Conservation (phyloP, 1,140 invertebrate genomes). For the Luehdorfia chinensis region DNA sequence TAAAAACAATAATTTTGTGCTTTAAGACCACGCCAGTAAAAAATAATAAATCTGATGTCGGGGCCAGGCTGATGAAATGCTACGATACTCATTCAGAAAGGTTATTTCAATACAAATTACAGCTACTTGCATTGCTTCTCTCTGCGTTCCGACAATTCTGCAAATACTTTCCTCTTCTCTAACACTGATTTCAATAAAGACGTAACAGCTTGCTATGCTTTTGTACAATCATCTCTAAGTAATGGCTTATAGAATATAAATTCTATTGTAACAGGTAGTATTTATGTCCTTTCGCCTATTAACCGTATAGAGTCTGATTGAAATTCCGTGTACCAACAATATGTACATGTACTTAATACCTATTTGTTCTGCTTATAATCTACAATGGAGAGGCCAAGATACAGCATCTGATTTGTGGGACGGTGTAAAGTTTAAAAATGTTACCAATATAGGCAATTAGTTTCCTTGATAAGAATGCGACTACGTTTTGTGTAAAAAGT, state of each 20-base stretch:
- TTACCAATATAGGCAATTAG: slow-evolving; percentile 52
- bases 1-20: slow-evolving; percentile 76
- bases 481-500: slow-evolving; percentile 18
- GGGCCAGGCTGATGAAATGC: slow-evolving; percentile 63
- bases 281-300: slow-evolving; percentile 25
- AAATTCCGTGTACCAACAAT: slow-evolving; percentile 73
- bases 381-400: slow-evolving; percentile 43
- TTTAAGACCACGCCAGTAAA: slow-evolving; percentile 62
- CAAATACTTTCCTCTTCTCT: slow-evolving; percentile 67
- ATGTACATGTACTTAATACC: slow-evolving; percentile 58
- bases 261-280: slow-evolving; percentile 14
- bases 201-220: slow-evolving; percentile 8
- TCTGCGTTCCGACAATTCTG: slow-evolving; percentile 70
- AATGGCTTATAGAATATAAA: slow-evolving; percentile 5
- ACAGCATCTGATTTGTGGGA: slow-evolving; percentile 49
- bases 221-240: slow-evolving; percentile 25
- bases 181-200: slow-evolving; percentile 38
- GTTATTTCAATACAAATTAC: slow-evolving; percentile 76
- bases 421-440: slow-evolving; percentile 46
- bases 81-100: slow-evolving; percentile 69
- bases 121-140: slow-evolving; percentile 70
- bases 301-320: slow-evolving; percentile 48
- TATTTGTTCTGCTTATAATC: slow-evolving; percentile 64
- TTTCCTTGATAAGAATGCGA: slow-evolving; percentile 32
- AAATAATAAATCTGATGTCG: slow-evolving; percentile 73